Base-by-base conservation (phyloP, 2,797 vertebrate species). In the Enteromius unitaeniatus region DNA sequence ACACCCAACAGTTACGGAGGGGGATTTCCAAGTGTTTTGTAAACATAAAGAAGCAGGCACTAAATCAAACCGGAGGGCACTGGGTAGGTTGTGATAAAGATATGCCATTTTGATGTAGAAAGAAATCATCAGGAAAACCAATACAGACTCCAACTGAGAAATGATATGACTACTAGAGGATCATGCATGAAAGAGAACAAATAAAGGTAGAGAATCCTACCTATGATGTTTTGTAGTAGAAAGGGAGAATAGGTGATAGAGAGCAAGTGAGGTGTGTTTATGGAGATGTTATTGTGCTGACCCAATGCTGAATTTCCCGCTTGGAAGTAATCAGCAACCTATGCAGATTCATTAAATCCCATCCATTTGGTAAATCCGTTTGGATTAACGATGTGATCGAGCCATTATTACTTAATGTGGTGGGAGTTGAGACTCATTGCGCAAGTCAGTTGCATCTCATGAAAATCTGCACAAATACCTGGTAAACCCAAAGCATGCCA, bases 301-400 rank as follows among this genome's bases (percentile, higher is more conserved):
- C 76, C 85, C 13, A 80, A 37, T 14, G 8, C 28, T 76, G 75
- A 87, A 87, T 88, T 80, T 81, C 26, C 58, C 31, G 13, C 49
- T 69, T 47, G 62, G 42, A 47, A 64, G 68, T 87, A 87, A 87
- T 85, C 81, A 68, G 62, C 70, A 77, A 84, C 77, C 68, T 70
- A 87, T 88, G 84, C 73, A 88, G 88, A 91, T 90, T 67, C 83
- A 83, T 45, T 84, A 82, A 88, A 89, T 87, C 55, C 78, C 65
- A 23, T 26, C 26, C 65, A 84, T 88, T 88, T 79, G 82, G 80
- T 78, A 85, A 87, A 88, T 88, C 73, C 4, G 69, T 68, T 69
- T 60, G 84, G 84, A 87, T 88, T 86, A 84, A 75, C 28, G 37
- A 82, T 74, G 73, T 89, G 83, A 89, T 87, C 34, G 83, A 88